Base-by-base conservation (phyloP, 2,888 invertebrate genomes). In the Drosophila rubida region DNA sequence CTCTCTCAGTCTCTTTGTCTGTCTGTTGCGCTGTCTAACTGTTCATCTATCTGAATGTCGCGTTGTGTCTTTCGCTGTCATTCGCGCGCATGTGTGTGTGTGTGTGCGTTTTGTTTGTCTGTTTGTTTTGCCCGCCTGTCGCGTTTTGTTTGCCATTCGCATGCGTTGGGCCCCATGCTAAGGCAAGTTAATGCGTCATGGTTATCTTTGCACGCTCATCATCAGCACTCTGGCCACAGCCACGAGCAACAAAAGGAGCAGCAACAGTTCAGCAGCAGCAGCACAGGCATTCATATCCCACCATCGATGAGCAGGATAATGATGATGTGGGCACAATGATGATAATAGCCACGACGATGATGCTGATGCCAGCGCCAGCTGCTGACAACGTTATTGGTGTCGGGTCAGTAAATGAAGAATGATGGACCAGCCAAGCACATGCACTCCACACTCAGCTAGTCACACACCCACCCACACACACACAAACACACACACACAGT, bases 391-490 rank as follows among this genome's bases (percentile, higher is more conserved):
- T 70, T 69, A 64, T 65, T 80, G 64, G 72, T 83, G 84, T 86
- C 69, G 80, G 75, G 69, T 76, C 87, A 88, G 77, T 79, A 86
- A 88, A 86, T 86, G 88, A 86, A 86, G 85, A 86, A 84, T 86
- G 85, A 86, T 86, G 85, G 78, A 84, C 71, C 75, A 75, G 55
- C 72, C 65, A 69, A 45, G 63, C 62, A 53, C 39, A 44, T 58
- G 32, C 61, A 37, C 63, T 49, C 54, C 30, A 41, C 48, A 30
- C 46, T 41, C 60, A 19, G 3, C 19, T 1, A 19, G 19, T 19
- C 50, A 25, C 48, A 50, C 44, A 23, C 60, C 49, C 60, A 49
- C 46, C 48, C 41, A 39, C 44, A 42, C 25, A 19, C 9, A 27
- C 23, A 62, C 54, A 27, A 63, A 42, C 42, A 51, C 45, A 37